A percentile compares a stretch with the other conserved stretches of the same genome.
Evolutionary conservation across 1,140 invertebrate species (phyloP).

Genomic region (Lasioglossum baleicum): DNA sequence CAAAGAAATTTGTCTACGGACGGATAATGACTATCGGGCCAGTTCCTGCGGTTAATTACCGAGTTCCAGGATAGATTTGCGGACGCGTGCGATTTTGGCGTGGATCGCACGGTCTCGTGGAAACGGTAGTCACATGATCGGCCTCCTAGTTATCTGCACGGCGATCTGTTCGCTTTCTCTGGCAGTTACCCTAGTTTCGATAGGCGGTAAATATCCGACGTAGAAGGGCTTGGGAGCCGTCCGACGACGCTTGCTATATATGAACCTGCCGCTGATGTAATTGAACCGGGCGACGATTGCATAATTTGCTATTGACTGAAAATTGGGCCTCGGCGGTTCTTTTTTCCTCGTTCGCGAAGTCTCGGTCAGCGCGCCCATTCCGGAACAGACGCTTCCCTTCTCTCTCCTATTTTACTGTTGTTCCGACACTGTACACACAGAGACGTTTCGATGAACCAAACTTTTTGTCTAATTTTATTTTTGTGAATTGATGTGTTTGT

Average conservation of each 20-base stretch:
- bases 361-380: background rate
- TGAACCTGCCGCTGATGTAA: constrained; percentile 38
- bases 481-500: no score
- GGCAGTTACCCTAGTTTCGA: constrained; percentile 54
- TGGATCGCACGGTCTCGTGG: constrained; percentile 25
- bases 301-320: constrained; percentile 43
- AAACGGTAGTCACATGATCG: constrained; percentile 48
- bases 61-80: constrained; percentile 1
- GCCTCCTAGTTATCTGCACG: constrained; percentile 39
- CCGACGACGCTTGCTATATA: constrained; percentile 21
- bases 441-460: no score
- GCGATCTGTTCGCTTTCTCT: constrained; percentile 58
- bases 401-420: background rate
- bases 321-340: constrained; percentile 27
- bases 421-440: no score
- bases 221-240: constrained; percentile 44
- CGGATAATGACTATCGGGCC: no score
- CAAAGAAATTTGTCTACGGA: background rate
- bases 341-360: constrained; percentile 14
- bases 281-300: constrained; percentile 30
- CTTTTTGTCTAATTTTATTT: no score
- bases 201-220: constrained; percentile 40
- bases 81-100: constrained; percentile 33
- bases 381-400: background rate
- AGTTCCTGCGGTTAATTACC: constrained; percentile 14